Evolutionary conservation across 2,113 vertebrate genomes (phyloP).

Genomic region (Hippopotamus amphibius): DNA sequence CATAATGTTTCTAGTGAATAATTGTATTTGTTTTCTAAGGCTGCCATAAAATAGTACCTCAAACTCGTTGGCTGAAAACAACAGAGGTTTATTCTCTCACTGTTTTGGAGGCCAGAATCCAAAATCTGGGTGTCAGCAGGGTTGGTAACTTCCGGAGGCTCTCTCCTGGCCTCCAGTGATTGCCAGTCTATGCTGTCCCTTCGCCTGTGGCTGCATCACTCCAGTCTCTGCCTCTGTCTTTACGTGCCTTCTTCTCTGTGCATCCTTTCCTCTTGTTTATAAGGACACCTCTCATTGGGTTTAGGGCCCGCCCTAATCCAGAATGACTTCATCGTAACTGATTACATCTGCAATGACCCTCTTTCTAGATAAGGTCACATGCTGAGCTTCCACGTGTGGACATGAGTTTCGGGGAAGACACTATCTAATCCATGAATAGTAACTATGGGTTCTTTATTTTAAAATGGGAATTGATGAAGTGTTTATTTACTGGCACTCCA

Average conservation of each 20-base stretch:
- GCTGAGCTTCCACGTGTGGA: neutral
- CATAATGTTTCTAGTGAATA: neutral
- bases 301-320: neutral
- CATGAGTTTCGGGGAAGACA: fast-evolving
- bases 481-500: constrained; percentile 5
- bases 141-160: neutral
- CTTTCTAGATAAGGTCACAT: neutral
- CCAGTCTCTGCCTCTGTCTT: neutral
- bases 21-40: neutral
- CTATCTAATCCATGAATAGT: neutral
- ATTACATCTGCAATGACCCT: neutral
- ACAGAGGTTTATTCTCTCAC: neutral
- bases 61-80: neutral
- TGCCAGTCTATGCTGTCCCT: too few species aligned
- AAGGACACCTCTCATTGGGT: too few species aligned
- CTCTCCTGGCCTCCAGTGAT: too few species aligned
- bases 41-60: neutral
- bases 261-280: neutral
- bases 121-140: neutral
- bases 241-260: neutral
- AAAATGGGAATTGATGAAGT: neutral
- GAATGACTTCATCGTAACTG: neutral
- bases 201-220: neutral
- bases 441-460: neutral
- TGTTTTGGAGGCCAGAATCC: neutral